Evolutionary conservation across 2,113 vertebrate genomes (phyloP), one percentile per base, ranked within the genome.

Genomic region (Cyanoliseus patagonus): DNA sequence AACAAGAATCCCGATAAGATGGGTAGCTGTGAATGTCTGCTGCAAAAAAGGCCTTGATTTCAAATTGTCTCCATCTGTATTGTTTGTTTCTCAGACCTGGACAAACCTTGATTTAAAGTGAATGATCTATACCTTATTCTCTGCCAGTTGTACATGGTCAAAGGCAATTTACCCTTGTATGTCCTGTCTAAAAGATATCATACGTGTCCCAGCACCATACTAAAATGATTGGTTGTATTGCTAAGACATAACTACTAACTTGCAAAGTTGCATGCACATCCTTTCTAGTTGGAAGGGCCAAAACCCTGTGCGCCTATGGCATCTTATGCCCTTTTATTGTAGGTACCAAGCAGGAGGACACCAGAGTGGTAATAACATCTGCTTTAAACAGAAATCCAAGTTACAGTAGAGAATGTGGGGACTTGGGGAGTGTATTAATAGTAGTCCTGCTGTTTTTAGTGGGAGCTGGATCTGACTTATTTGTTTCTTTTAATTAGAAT

Each of bases 81-180:
- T 67, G 28, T 44, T 90, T 72, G 33, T 24, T 59, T 80, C 67
- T 66, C 8, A 62, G 33, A 30, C 63, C 83, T 51, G 59, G 28
- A 27, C 16, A 46, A 94, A 9, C 22, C 35, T 86, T 81, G 35
- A 20, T 78, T 63, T 52, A 59, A 27, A 57, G 39, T 25, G 28
- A 49, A 7, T 46, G 25, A 6, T 15, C 4, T 2, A 8, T 2
- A 31, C 20, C 15, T 37, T 52, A 19, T 51, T 84, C 53, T 75
- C 39, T 78, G 61, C 68, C 68, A 67, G 92, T 4, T 90, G 83
- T 95, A 92, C 80, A 33, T 90, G 86, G 88, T 93, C 95, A 84
- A 51, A 86, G 83, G 90, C 52, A 35, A 14, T 31, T 75, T 52
- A 39, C 31, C 72, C 52, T 41, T 47, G 13, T 80, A 14, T 86